Conservation (phyloP, 2,113 vertebrate genomes). For the Pelobates fuscus region DNA sequence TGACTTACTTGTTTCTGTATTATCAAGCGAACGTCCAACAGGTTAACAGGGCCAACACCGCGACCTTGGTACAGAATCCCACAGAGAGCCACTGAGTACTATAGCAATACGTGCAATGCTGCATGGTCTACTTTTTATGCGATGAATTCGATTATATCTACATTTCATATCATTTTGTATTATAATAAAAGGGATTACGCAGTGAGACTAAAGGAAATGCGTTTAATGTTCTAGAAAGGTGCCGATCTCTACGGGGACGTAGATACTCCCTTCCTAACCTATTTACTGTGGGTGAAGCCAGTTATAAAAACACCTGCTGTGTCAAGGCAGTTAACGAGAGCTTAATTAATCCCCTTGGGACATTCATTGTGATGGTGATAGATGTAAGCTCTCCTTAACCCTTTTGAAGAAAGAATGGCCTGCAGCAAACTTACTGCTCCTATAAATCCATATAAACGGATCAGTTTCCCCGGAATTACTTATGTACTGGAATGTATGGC, state of each 20-base stretch:
- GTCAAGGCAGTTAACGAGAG: background rate
- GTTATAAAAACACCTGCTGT: conserved; percentile 14
- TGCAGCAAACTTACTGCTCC: no score
- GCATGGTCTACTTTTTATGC: no score
- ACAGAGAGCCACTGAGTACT: no score
- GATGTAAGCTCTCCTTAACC: background rate
- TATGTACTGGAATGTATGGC: background rate
- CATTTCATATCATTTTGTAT: background rate
- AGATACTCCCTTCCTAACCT: background rate
- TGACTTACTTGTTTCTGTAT: no score
- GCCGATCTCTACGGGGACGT: no score
- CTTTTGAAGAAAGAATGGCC: background rate
- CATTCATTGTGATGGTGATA: background rate
- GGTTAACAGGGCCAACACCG: no score
- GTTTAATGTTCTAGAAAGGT: background rate
- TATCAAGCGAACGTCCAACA: no score
- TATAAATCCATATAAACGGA: background rate
- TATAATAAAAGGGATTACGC: background rate
- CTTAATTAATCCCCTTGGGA: conserved; percentile 8
- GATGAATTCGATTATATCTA: background rate
- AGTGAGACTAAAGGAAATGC: no score
- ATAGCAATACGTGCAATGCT: no score
- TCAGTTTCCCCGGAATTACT: background rate
- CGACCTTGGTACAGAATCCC: no score
- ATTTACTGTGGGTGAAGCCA: background rate